Evolutionary conservation across 2,797 vertebrate genomes (phyloP).

Genomic region (Parauchenoglanis punctatus): DNA sequence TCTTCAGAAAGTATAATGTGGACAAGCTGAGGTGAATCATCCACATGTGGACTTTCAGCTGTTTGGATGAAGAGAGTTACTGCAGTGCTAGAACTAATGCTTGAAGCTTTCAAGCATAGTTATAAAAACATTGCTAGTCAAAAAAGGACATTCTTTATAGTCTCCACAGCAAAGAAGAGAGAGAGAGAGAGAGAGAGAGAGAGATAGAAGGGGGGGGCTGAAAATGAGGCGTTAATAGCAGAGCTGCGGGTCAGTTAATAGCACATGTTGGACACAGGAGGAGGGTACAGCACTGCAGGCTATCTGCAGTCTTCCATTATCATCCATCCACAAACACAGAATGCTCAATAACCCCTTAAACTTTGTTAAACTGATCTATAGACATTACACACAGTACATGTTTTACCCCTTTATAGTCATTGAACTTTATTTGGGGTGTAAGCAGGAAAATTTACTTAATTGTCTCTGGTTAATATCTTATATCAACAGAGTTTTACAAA

Average conservation of each 20-base stretch:
- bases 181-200: not conserved
- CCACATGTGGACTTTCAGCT: constrained; percentile 32
- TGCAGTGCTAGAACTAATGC: not conserved
- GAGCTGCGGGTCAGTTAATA: constrained; percentile 17
- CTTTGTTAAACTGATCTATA: not conserved
- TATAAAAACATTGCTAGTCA: constrained; percentile 36
- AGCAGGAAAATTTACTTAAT: not conserved
- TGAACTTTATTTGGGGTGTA: not conserved
- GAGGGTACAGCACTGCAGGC: constrained; percentile 27
- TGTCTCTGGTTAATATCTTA: not conserved
- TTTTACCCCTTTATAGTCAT: not conserved
- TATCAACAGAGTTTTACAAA: not conserved
- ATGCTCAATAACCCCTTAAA: not conserved
- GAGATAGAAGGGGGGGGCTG: not conserved
- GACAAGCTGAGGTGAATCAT: constrained; percentile 22
- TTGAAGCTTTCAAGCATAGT: constrained; percentile 16
- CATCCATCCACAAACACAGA: constrained; percentile 10
- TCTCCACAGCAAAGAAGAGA: constrained; percentile 1
- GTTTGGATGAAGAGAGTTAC: constrained; percentile 26
- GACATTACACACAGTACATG: not conserved
- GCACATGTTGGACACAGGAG: not conserved
- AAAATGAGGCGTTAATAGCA: not conserved
- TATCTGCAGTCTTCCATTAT: constrained; percentile 35
- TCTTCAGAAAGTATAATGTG: constrained; percentile 30
- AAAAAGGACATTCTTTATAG: constrained; percentile 16